Percentiles rank a stretch among this genome's conserved stretches.
phyloP scores from a whole-genome alignment of 2,797 vertebrate species.

The Rhinoraja longicauda region DNA sequence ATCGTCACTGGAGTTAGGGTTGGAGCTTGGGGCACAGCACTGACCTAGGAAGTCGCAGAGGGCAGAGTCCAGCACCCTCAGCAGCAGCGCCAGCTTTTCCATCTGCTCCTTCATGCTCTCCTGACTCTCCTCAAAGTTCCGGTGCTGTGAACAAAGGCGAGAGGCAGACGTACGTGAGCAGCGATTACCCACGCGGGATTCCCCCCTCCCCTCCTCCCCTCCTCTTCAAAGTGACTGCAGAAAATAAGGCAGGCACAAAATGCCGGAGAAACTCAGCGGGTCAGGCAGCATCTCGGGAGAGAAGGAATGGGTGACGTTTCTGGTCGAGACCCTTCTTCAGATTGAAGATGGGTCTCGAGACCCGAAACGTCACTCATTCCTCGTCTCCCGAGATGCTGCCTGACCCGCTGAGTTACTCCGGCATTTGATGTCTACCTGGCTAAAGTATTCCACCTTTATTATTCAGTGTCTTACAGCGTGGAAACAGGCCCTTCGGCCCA shows the following conservation, averaged over 20 bases:
- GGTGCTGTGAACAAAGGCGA: constrained; percentile 59
- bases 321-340: no score
- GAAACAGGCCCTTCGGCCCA: no score
- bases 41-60: constrained; percentile 83
- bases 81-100: constrained; percentile 71
- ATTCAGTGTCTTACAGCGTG: no score
- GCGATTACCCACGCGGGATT: not conserved
- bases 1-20: not conserved
- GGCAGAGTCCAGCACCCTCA: constrained; percentile 74
- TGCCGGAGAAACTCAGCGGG: no score
- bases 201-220: not conserved
- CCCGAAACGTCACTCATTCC: no score
- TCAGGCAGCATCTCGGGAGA: no score
- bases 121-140: constrained; percentile 89
- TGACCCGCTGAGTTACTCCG: no score
- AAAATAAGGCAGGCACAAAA: not conserved
- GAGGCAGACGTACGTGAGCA: not conserved
- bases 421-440: no score
- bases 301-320: no score
- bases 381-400: no score
- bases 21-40: not conserved
- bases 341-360: no score
- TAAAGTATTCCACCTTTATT: no score
- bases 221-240: not conserved
- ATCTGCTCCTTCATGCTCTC: constrained; percentile 88